Conservation (phyloP, 2,797 vertebrate genomes). For the Thripadectes ignobilis region DNA sequence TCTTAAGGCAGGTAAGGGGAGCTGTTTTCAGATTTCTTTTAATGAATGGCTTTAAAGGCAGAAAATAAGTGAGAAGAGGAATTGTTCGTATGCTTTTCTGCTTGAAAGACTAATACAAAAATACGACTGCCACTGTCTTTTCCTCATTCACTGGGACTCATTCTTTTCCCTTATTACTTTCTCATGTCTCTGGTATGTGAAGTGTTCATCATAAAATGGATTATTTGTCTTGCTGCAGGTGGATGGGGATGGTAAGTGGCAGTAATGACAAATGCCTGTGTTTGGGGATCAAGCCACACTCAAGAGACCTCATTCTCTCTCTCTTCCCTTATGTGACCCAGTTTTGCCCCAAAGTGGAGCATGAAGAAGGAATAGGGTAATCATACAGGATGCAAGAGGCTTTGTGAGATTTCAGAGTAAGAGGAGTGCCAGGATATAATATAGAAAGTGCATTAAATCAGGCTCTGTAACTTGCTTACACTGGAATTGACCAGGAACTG, state of each 20-base stretch:
- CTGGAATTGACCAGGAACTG: background rate
- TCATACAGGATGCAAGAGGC: background rate
- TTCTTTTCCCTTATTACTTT: background rate
- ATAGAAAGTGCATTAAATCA: background rate
- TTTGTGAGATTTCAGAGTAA: background rate
- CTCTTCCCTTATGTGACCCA: background rate
- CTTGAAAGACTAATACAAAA: background rate
- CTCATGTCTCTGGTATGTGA: background rate
- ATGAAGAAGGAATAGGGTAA: background rate
- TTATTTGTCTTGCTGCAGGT: background rate
- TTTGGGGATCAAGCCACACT: background rate
- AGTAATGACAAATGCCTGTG: fast-evolving
- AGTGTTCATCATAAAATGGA: background rate
- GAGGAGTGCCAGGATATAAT: background rate
- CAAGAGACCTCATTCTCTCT: background rate
- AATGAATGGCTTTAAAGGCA: background rate
- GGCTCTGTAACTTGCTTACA: background rate
- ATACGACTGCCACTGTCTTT: background rate
- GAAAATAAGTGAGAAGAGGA: background rate
- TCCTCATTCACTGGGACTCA: background rate
- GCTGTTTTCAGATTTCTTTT: background rate
- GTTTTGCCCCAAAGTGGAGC: background rate
- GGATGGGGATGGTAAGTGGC: background rate
- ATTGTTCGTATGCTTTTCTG: background rate
- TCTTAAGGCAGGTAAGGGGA: background rate